Evolutionary conservation across 2,888 invertebrate species (phyloP).

Genomic region (Reticulitermes lucifugus): DNA sequence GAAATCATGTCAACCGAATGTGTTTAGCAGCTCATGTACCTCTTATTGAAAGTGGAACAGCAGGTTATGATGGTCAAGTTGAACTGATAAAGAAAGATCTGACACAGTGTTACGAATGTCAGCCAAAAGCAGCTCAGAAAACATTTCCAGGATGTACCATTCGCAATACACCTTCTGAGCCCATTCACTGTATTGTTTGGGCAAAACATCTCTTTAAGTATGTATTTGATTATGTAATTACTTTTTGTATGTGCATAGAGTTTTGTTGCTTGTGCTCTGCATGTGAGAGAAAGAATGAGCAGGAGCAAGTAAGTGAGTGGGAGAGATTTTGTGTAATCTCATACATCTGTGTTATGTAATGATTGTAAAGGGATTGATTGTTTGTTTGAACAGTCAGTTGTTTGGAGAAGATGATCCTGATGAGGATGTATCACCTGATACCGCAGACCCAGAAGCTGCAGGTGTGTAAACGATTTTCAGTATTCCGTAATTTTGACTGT

Average conservation of each 20-base stretch:
- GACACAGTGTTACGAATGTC: constrained; percentile 98
- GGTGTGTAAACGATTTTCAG: constrained; percentile 62
- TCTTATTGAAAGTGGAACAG: constrained; percentile 95
- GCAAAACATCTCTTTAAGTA: constrained; percentile 98
- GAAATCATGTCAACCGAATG: constrained; percentile 99
- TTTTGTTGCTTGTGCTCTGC: too few species aligned
- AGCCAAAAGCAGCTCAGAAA: constrained; percentile 90
- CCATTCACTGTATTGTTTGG: constrained; percentile 99
- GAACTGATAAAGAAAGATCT: constrained; percentile 86
- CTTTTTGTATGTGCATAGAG: too few species aligned
- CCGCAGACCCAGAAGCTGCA: constrained; percentile 92
- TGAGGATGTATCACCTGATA: constrained; percentile 97
- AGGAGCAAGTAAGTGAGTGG: too few species aligned
- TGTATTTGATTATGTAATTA: constrained; percentile 81
- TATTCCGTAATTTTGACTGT: too few species aligned
- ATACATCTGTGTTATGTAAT: too few species aligned
- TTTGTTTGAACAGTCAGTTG: constrained; percentile 77
- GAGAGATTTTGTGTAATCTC: too few species aligned
- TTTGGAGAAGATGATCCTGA: constrained; percentile 98
- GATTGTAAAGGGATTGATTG: neutral
- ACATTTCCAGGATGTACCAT: constrained; percentile 98
- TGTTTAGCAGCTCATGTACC: constrained; percentile 96
- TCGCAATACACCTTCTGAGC: constrained; percentile 98
- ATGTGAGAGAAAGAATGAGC: too few species aligned
- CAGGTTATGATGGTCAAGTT: constrained; percentile 98